Conservation (phyloP, 1,140 invertebrate genomes). For the Aplysia californica region DNA sequence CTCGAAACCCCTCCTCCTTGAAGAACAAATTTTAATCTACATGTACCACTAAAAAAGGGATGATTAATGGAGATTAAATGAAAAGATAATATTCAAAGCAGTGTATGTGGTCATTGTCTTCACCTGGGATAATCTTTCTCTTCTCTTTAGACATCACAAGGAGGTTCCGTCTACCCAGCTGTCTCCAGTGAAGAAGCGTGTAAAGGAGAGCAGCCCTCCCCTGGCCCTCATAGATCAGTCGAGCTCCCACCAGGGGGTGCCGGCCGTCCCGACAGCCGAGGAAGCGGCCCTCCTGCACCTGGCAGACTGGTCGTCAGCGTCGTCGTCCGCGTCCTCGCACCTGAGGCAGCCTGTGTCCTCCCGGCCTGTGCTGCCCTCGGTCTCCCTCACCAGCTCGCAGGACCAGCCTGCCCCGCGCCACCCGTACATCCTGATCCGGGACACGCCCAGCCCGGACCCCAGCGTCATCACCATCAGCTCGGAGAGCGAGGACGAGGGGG, state of each 20-base stretch:
- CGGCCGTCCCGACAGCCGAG: slow-evolving; percentile 10
- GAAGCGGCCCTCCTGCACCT: slow-evolving; percentile 35
- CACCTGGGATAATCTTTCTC: no score
- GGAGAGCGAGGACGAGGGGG: slow-evolving; percentile 85
- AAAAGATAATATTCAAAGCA: no score
- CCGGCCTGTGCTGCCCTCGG: slow-evolving; percentile 19
- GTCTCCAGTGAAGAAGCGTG: slow-evolving; percentile 97
- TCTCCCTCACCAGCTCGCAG: background rate
- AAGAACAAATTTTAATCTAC: no score
- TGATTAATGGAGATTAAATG: no score
- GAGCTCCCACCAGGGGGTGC: background rate
- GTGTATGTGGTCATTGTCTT: no score
- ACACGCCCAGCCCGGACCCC: slow-evolving; percentile 87
- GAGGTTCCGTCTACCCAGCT: slow-evolving; percentile 83
- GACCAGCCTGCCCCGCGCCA: background rate
- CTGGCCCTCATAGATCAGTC: slow-evolving; percentile 48
- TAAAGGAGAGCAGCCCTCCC: slow-evolving; percentile 91
- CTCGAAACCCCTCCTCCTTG: no score
- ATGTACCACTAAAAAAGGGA: no score
- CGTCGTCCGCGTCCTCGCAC: slow-evolving; percentile 30
- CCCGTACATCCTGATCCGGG: slow-evolving; percentile 71
- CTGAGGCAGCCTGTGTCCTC: slow-evolving; percentile 15
- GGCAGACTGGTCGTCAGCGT: slow-evolving; percentile 43
- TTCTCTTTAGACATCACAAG: slow-evolving; percentile 76
- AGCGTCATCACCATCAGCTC: slow-evolving; percentile 97